Evolutionary conservation across 1,140 invertebrate genomes (phyloP).

Genomic region (Ptiloglossa arizonensis): DNA sequence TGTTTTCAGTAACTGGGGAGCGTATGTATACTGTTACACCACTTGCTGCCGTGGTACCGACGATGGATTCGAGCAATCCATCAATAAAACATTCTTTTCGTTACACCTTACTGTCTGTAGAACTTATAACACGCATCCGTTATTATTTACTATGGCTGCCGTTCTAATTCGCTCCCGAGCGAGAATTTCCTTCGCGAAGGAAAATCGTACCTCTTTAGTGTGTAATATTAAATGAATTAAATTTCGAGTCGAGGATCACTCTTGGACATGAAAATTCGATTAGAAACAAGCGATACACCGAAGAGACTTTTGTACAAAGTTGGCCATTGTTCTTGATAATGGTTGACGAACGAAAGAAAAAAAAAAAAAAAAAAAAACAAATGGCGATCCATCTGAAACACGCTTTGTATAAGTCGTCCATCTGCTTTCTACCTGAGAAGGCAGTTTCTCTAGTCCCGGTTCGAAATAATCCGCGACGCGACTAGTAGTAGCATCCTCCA

Average conservation of each 20-base stretch:
- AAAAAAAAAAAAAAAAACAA: too few relatives aligned
- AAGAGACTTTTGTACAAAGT: too few relatives aligned
- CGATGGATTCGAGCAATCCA: slow-evolving; percentile 58
- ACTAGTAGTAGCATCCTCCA: slow-evolving; percentile 47
- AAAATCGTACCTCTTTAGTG: slow-evolving; percentile 21
- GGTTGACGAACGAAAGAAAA: neutral
- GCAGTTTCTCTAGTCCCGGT: slow-evolving; percentile 18
- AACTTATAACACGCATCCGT: slow-evolving; percentile 24
- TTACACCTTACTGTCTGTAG: slow-evolving; percentile 37
- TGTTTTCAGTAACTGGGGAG: slow-evolving; percentile 26
- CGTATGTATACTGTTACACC: slow-evolving; percentile 24
- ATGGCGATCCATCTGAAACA: neutral
- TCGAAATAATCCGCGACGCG: slow-evolving; percentile 54
- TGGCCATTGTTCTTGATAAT: neutral
- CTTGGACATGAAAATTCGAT: neutral
- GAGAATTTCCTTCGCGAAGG: neutral
- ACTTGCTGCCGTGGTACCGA: slow-evolving; percentile 35
- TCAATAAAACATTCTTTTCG: slow-evolving; percentile 56
- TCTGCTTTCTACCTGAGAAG: slow-evolving; percentile 41
- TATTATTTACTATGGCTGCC: slow-evolving; percentile 35
- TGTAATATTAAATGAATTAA: neutral
- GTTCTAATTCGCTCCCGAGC: neutral
- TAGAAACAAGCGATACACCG: neutral
- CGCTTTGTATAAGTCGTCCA: slow-evolving; percentile 31
- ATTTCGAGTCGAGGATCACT: neutral